A percentile compares a stretch with the other conserved stretches of the same genome.
These are phyloP conservation scores for Scortum barcoo DNA, from an alignment of 2,113 vertebrate species.

Conservation along the genomic window DNA sequence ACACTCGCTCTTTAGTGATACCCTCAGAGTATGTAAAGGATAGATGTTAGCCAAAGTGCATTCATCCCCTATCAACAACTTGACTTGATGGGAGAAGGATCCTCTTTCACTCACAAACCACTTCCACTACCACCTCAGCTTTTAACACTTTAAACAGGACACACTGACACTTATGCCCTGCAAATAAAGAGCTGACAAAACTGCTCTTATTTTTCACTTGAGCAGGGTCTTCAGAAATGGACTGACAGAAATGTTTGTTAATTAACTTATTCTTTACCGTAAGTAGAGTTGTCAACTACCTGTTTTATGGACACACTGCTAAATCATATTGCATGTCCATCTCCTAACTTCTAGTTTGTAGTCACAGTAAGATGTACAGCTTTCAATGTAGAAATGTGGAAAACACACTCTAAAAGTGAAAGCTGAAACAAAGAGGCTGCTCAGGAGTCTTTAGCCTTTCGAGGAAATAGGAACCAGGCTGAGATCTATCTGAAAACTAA, in stretches of 20 bases:
- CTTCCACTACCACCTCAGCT: conserved; percentile 20
- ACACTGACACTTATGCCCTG: conserved; percentile 2
- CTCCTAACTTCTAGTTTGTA: neutral
- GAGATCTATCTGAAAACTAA: neutral
- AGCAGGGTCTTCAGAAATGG: neutral
- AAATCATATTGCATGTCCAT: neutral
- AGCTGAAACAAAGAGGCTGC: neutral
- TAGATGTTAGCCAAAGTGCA: conserved; percentile 56
- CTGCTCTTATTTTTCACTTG: neutral
- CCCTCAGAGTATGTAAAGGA: conserved; percentile 19
- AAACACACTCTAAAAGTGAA: neutral
- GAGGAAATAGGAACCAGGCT: neutral
- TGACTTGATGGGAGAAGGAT: conserved; percentile 42
- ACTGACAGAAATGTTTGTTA: neutral
- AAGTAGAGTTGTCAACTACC: neutral
- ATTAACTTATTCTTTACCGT: neutral
- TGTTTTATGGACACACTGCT: neutral
- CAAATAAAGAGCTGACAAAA: neutral
- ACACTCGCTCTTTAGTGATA: conserved; percentile 25
- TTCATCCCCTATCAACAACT: conserved; percentile 66
- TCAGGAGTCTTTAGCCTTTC: neutral
- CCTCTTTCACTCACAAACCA: conserved; percentile 34
- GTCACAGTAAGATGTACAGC: neutral
- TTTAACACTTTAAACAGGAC: conserved; percentile 14
- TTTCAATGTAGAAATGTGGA: neutral